Base-by-base conservation (phyloP, 2,888 invertebrate species). In the Scelioninae gen. 1 region DNA sequence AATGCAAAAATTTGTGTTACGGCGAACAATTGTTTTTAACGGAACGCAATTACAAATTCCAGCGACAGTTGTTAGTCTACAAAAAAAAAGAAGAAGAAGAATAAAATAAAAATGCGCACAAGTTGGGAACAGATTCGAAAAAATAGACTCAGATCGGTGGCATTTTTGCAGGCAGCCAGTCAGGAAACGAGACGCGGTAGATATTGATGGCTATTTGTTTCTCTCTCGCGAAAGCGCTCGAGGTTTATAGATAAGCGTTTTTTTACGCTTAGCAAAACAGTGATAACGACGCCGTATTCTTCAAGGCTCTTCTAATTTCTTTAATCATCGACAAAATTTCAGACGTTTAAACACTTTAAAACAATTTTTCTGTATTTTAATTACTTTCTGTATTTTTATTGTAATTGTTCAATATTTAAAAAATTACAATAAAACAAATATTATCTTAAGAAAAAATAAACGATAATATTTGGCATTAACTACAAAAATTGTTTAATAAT, bases 241-340 rank as follows among this genome's bases (percentile, higher is more conserved):
- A 83, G 76, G 85, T 83, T 82, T 72, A 43, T 45, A 84, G 85
- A 85, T 85, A 85, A 85, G 80, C 81, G 62, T 82, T 63, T 82
- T 80, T 79, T 78, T 66, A 79, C 81, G 77, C 80, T 83, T 85
- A 77, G 85, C 78, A 85, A 85, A 84, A 84, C 76, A 83, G 81
- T 68, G 83, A 85, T 85, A 85, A 85, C 80, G 80, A 43, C 47
- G 69, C 60, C 74, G 62, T 63, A 68, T 66, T 62, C 80, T 69
- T 84, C 83, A 81, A 81, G 81, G 80, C 69, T 76, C 77, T 84
- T 84, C 72, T 58, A 81, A 80, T 81, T 84, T 78, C 80, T 84
- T 84, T 71, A 60, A 77, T 84, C 72, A 29, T 62, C 56, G 31
- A 65, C 49, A 53, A 76, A 66, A 60, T 45, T 74, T 51, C 40